phyloP scores from a whole-genome alignment of 2,113 vertebrate genomes.

The Pollachius pollachius region DNA sequence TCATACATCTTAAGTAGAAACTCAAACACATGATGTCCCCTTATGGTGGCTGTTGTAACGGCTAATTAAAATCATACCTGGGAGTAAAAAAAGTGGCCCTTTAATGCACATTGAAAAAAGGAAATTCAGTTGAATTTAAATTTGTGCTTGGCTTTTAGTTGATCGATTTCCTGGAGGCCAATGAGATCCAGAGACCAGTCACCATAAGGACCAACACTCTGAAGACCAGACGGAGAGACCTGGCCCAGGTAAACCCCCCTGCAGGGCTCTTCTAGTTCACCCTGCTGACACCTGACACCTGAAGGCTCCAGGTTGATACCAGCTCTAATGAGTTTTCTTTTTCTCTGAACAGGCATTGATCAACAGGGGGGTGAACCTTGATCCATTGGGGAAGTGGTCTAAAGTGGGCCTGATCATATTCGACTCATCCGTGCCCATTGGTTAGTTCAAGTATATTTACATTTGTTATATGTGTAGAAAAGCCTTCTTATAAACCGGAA shows the following conservation, averaged over 20 bases:
- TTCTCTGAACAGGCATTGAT: constrained; percentile 82
- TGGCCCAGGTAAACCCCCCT: constrained; percentile 83
- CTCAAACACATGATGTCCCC: neutral
- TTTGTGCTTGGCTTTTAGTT: constrained; percentile 66
- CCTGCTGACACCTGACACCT: too few species aligned
- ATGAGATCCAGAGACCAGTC: constrained; percentile 91
- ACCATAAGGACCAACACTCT: constrained; percentile 95
- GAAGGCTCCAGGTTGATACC: too few species aligned
- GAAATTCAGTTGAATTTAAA: too few species aligned
- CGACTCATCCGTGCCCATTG: constrained; percentile 93
- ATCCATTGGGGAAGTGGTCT: constrained; percentile 95
- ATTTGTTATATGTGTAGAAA: neutral
- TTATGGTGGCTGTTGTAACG: neutral
- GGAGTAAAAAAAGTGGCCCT: too few species aligned
- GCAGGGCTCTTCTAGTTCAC: too few species aligned
- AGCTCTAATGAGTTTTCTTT: constrained; percentile 7
- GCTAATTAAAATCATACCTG: too few species aligned
- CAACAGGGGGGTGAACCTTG: constrained; percentile 94
- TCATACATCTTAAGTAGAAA: too few species aligned
- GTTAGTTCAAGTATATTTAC: constrained; percentile 64
- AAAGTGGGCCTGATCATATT: constrained; percentile 95
- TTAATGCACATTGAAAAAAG: too few species aligned
- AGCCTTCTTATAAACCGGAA: neutral
- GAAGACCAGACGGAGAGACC: constrained; percentile 90
- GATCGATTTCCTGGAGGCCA: constrained; percentile 93